phyloP scores from a whole-genome alignment of 2,888 invertebrate genomes.

The Eilema depressum region DNA sequence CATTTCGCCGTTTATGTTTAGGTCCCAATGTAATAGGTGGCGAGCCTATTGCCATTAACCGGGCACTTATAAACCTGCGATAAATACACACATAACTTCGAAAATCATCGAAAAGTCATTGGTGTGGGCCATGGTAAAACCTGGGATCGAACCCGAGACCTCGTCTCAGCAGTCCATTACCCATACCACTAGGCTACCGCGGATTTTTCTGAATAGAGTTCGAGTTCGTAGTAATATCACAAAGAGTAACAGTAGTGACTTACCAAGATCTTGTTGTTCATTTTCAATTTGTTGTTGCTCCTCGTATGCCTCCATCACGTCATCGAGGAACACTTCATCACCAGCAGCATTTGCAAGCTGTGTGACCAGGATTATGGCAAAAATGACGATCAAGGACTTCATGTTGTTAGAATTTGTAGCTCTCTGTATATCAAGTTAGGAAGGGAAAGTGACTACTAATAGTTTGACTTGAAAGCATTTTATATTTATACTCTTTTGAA shows the following conservation, averaged over 20 bases:
- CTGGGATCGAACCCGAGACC: too few relatives aligned
- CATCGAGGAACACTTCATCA: neutral
- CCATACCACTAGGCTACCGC: too few relatives aligned
- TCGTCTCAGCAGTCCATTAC: too few relatives aligned
- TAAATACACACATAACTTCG: too few relatives aligned
- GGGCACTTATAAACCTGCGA: too few relatives aligned
- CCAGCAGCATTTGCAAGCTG: neutral
- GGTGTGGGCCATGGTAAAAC: too few relatives aligned
- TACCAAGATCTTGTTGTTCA: neutral
- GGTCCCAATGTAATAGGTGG: too few relatives aligned
- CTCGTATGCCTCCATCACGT: neutral
- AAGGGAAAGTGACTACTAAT: neutral
- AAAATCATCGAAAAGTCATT: too few relatives aligned
- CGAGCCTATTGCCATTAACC: too few relatives aligned
- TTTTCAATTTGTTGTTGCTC: constrained; percentile 2
- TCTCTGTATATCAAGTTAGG: neutral
- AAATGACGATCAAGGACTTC: constrained; percentile 23
- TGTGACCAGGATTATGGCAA: neutral
- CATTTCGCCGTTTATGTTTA: too few relatives aligned
- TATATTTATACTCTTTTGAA: neutral
- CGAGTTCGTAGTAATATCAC: too few relatives aligned
- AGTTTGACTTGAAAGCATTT: neutral
- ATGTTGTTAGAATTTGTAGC: constrained; percentile 23
- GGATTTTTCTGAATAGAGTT: too few relatives aligned
- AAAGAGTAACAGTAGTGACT: neutral